Base-by-base conservation (phyloP, 2,888 invertebrate species). In the Microdon myrmicae region DNA sequence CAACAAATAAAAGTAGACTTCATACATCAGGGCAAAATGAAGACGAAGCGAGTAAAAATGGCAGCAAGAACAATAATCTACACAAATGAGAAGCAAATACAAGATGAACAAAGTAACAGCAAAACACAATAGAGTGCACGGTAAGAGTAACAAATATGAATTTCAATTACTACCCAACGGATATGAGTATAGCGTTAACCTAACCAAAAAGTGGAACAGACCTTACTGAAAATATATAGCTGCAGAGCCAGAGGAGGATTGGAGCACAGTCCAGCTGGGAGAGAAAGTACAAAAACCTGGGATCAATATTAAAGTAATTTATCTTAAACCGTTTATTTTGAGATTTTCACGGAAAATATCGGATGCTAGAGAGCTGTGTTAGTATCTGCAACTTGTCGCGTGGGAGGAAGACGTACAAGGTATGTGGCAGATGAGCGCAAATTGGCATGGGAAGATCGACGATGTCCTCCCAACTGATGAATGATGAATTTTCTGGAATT, bases 111-210 rank as follows among this genome's bases (percentile, higher is more conserved):
- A 31, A 17, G 32, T 8, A 22, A 37, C 6, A 37, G 5, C 16
- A 43, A 25, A 35, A 35, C 17, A 28, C n/a, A 38, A 22, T 37
- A 47, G 22, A 39, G 45, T 38, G 45, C n/a, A n/a, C 51, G 22
- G 35, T 45, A 51, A 26, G 38, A 48, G 31, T 39, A 38, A 55
- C 38, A 48, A 59, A 48, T 53, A 58, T 28, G 49, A 58, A 51
- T 60, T 60, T 55, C 32, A 60, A 48, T 54, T 60, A 39, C 39
- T 44, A 25, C 10, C 37, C 22, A 19, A 34, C 10, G 28, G 10
- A 47, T 54, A 32, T 39, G 26, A 47, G 47, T 55, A n/a, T n/a
- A n/a, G n/a, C n/a, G 39, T 39, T 34, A 55, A 47, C 41, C 47
- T 31, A 35, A 48, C 23, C 22, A 12, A 47, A 44, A 56, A 56